A percentile compares a stretch with the other conserved stretches of the same genome.
Evolutionary conservation across 2,113 vertebrate genomes (phyloP).

Genomic region (Narcine bancroftii): DNA sequence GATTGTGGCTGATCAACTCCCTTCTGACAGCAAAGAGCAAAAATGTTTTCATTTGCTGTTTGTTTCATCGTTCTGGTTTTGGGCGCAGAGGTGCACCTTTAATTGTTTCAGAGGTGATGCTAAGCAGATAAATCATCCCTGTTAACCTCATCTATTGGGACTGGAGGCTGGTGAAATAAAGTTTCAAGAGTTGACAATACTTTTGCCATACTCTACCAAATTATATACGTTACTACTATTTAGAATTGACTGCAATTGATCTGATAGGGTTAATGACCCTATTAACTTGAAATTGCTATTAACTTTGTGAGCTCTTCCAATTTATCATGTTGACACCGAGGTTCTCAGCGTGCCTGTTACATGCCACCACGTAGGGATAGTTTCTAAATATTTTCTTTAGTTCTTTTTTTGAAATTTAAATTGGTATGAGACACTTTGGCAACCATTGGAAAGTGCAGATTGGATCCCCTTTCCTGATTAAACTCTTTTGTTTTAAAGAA

Average conservation of each 20-base stretch:
- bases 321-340: conserved; percentile 29
- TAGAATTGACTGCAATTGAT: background rate
- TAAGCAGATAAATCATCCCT: background rate
- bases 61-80: background rate
- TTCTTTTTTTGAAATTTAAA: background rate
- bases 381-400: background rate
- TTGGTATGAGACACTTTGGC: background rate
- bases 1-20: background rate
- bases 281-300: conserved; percentile 32
- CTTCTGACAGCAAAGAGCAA: background rate
- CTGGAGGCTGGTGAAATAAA: background rate
- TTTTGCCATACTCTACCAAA: background rate
- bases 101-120: background rate
- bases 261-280: conserved; percentile 4
- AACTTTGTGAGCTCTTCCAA: background rate
- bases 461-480: background rate
- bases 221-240: background rate
- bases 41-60: background rate
- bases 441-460: background rate
- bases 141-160: background rate
- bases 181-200: background rate
- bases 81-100: background rate
- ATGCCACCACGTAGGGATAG: background rate
- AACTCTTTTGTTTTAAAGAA: background rate
- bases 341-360: background rate